Evolutionary conservation across 1,140 invertebrate genomes (phyloP).

Genomic region (Agrilus planipennis): DNA sequence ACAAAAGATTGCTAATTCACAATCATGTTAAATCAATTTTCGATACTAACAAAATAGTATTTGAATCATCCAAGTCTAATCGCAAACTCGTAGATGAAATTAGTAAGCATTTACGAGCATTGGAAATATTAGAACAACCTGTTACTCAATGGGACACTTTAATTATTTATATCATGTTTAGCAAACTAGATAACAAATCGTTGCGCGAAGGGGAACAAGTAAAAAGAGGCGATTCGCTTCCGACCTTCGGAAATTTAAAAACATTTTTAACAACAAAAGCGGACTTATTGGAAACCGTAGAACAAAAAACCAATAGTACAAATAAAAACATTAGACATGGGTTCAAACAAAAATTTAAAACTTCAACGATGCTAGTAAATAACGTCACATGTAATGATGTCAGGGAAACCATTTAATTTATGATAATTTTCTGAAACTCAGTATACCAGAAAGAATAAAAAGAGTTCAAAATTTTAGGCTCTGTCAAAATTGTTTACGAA

Average conservation of each 20-base stretch:
- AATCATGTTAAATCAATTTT: constrained; percentile 21
- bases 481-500: not conserved
- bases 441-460: not conserved
- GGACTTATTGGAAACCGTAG: constrained; percentile 3
- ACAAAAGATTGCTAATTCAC: constrained; percentile 22
- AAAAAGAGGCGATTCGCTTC: constrained; percentile 8
- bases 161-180: constrained; percentile 13
- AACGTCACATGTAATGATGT: too few species aligned
- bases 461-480: not conserved
- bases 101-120: constrained; percentile 18
- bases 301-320: not conserved
- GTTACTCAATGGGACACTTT: constrained; percentile 12
- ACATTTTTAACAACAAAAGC: not conserved
- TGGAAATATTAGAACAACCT: constrained; percentile 14
- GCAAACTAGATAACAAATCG: constrained; percentile 15
- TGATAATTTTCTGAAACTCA: not conserved
- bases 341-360: not conserved
- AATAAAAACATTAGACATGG: not conserved
- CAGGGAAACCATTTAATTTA: constrained; percentile 1
- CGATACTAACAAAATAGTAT: constrained; percentile 13
- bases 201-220: constrained; percentile 15
- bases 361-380: not conserved
- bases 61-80: constrained; percentile 14
- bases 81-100: constrained; percentile 17
- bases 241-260: not conserved